Evolutionary conservation across 2,113 vertebrate genomes (phyloP), one percentile per base, ranked within the genome.

Genomic region (Mola mola): DNA sequence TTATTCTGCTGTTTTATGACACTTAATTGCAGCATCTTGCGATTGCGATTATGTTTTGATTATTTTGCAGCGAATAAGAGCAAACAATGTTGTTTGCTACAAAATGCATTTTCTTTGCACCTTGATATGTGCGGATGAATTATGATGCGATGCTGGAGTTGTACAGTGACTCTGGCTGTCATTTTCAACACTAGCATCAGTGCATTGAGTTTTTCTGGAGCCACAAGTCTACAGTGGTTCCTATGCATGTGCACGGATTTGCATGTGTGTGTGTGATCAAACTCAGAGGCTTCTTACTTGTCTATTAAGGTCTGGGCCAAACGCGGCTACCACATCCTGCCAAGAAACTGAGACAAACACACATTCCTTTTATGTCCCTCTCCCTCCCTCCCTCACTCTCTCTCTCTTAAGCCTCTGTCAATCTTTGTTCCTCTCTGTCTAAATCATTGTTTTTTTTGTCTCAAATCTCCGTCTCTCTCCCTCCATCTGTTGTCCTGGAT

Each of bases 281-380:
- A 79, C 68, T 78, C 70, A 22, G 66, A 70, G 52, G 38, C 62
- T 81, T 76, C 72, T 79, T 69, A 82, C 75, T 78, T 84, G 75
- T 86, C 75, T 81, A 87, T 89, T 84, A 83, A 75, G 64, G 74
- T 33, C 50, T 3, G 40, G 56, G 85, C 84, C 78, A 84, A 85
- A 56, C 78, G 81, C 69, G 65, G 42, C 53, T 67, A 17, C 47
- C 52, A 42, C 41, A 41, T 61, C 75, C 70, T 89, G 85, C 81
- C 87, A 89, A 87, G 72, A 87, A 61, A 75, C 41, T 12, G 36
- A 71, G 31, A 41, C 52, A 40, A 46, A 38, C 56, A 48, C 19
- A 40, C 36, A 43, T 55, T 20, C 65, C 48, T 43, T 42, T 64
- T 50, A 41, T 48, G 57, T 43, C 62, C 24, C 46, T 21, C 25